These are phyloP conservation scores for Rhegmatorhina hoffmannsi DNA, from an alignment of 2,113 vertebrate genomes.

Conservation along the genomic window DNA sequence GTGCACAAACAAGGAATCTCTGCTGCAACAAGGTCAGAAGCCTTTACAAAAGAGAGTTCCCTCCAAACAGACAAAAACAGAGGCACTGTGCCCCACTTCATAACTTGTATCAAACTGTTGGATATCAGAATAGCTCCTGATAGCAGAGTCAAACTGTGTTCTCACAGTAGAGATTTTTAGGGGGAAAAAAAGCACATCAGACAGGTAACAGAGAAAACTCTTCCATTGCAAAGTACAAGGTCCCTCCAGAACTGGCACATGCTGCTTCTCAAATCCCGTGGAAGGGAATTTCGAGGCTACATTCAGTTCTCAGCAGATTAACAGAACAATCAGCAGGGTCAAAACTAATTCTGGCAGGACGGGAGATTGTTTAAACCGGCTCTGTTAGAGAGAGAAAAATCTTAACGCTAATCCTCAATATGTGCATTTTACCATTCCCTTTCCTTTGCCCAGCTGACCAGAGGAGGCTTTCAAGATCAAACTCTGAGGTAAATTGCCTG, in stretches of 20 bases:
- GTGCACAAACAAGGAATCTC: not conserved
- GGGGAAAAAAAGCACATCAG: not conserved
- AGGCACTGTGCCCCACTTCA: not conserved
- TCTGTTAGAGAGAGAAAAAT: not conserved
- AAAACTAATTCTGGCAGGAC: not conserved
- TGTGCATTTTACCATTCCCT: not conserved
- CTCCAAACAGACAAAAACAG: not conserved
- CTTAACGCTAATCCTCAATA: not conserved
- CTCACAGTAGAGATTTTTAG: not conserved
- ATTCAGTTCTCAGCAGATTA: not conserved
- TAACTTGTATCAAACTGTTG: not conserved
- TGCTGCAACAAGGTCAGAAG: not conserved
- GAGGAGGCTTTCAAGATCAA: not conserved
- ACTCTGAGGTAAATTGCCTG: not conserved
- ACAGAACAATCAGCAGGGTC: not conserved
- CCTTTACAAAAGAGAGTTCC: not conserved
- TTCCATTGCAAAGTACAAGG: not conserved
- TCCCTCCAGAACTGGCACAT: not conserved
- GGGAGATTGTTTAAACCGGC: not conserved
- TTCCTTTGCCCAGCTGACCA: not conserved
- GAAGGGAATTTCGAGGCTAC: not conserved
- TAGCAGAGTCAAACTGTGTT: not conserved
- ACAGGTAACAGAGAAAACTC: not conserved
- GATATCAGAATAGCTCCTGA: not conserved
- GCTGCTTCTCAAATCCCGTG: not conserved